Base-by-base conservation (phyloP, 2,888 invertebrate species). In the Dynastes maya region DNA sequence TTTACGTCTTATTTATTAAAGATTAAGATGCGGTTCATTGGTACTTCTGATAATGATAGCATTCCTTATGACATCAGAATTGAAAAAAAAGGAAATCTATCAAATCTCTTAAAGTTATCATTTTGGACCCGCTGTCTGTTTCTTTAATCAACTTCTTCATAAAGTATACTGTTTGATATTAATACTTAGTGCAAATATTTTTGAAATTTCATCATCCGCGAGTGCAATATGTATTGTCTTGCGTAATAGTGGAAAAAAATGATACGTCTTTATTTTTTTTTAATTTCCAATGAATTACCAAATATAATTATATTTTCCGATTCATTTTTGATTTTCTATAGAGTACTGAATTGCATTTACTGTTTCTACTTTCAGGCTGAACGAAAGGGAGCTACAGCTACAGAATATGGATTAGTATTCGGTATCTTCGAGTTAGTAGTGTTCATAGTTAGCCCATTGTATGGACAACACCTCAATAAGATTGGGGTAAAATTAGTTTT, bases 341-440 rank as follows among this genome's bases (percentile, higher is more conserved):
- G 2, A 11, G 45, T 45, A 37, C 32, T 45, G 45, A 45, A 45
- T 45, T 45, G 8, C 5, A 5, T 37, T 37, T 37, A 37, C 32
- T 5, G 5, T 45, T 65, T 45, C 8, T 16, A 40, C 6, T 89
- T 91, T 9, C 88, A 96, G 95, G 97, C 96, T 11, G 95, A 95
- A 85, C 91, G 90, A 80, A 96, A 96, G 89, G 94, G 94, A 8
- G 95, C 96, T 22, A 91, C 94, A 16, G 94, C 95, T 0, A 93
- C 95, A 9, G 95, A 96, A 85, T 96, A 95, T 86, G 97, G 97
- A 0, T 90, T 96, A 81, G 96, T 97, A 0, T 97, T 97, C 86
- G 96, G 96, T 0, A 91, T 96, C 61, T 97, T 96, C 88, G 96
- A 97, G 86, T 89, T 97, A 78, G 93, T 95, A 32, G 95, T 96